These are phyloP conservation scores for Drosophila lini DNA, from an alignment of 1,140 invertebrate species.

Conservation along the genomic window DNA sequence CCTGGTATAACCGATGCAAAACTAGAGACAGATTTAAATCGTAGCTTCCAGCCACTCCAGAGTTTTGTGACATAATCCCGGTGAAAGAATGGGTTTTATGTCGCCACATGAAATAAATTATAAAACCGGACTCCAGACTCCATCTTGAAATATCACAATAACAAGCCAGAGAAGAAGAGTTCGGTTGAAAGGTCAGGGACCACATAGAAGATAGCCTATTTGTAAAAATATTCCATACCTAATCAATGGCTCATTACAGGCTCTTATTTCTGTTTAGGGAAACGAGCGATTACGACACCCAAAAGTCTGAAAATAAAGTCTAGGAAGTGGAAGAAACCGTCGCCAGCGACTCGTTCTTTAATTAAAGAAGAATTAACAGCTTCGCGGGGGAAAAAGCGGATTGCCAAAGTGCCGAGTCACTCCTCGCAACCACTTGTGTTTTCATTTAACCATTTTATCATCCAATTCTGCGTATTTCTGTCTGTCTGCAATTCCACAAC, in stretches of 20 bases:
- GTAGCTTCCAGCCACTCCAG: conserved; percentile 22
- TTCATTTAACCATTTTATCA: conserved; percentile 62
- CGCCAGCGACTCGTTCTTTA: conserved; percentile 67
- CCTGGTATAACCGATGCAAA: conserved; percentile 5
- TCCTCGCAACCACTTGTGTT: conserved; percentile 49
- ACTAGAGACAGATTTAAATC: conserved; percentile 20
- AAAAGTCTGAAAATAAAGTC: conserved; percentile 36
- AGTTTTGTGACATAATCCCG: conserved; percentile 60
- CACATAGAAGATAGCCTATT: neutral
- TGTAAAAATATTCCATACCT: neutral
- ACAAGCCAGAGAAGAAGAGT: neutral
- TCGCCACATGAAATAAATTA: conserved; percentile 40
- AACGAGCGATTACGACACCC: conserved; percentile 53
- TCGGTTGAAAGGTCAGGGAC: conserved; percentile 25
- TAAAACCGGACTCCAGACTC: conserved; percentile 39
- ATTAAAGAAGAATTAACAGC: conserved; percentile 78
- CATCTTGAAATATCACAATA: conserved; percentile 9
- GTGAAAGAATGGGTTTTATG: conserved; percentile 11
- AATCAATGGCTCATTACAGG: conserved; percentile 30
- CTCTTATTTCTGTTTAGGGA: conserved; percentile 5
- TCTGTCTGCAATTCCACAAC: conserved; percentile 26
- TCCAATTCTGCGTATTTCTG: conserved; percentile 43
- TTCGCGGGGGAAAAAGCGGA: conserved; percentile 62
- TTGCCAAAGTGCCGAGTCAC: conserved; percentile 65
- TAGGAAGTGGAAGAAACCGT: conserved; percentile 62